Evolutionary conservation across 2,797 vertebrate species (phyloP), one percentile per base, ranked within the genome.

Genomic region (Peromyscus melanophrys): DNA sequence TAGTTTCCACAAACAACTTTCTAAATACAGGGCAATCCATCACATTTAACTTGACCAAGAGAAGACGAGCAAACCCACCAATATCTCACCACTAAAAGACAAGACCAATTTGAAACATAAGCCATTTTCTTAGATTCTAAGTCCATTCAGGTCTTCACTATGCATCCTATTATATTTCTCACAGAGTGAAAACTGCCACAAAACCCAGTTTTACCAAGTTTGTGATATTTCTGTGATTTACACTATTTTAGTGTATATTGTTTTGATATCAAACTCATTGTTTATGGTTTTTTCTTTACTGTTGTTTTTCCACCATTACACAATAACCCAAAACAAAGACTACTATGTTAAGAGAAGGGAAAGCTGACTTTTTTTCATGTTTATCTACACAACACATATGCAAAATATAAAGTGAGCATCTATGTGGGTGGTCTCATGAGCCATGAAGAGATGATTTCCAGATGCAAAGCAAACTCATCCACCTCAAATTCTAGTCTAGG

Each of bases 31-130:
- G 16, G 37, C 29, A 57, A 65, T 7, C 2, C 3, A 49, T 16
- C 1, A 9, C 34, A 16, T 75, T 81, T 85, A 89, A 83, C 10
- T 52, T 96, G 57, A 57, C 7, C 16, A 49, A 76, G 19, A 81
- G 16, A 91, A 76, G 65, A 65, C 31, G 43, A 83, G 11, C 63
- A 27, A 92, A 12, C 27, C 61, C 2, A 55, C 25, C 49, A 75
- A 92, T 7, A 0, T 87, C 23, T 83, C 3, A 27, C 12, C 49
- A 5, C 49, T 59, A 65, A 67, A 37, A 25, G 19, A 63, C 16
- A 43, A 46, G 59, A 52, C 37, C 43, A 61, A 89, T n/a, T 69
- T 78, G 31, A 77, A 91, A 59, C 37, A 69, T 13, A 96, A 94
- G 13, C 10, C 57, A 91, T 2, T 7, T 13, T 49, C 23, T 90